These are phyloP conservation scores for Acanthosoma haemorrhoidale DNA, from an alignment of 2,888 invertebrate genomes.

Conservation along the genomic window DNA sequence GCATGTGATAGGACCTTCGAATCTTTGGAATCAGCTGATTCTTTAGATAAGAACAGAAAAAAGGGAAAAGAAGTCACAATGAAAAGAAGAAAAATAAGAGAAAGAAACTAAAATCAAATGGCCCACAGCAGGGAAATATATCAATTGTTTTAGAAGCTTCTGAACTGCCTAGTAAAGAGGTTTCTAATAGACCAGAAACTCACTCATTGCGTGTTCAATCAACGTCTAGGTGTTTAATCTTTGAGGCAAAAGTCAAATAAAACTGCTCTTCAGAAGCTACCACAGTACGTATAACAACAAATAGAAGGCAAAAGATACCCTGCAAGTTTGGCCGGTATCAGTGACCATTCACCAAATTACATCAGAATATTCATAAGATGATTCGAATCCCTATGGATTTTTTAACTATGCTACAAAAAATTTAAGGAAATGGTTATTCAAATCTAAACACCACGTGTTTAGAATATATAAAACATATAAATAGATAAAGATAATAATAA, in stretches of 20 bases:
- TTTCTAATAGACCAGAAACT: slow-evolving; percentile 13
- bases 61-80: background rate
- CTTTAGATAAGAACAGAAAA: background rate
- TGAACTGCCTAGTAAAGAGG: background rate
- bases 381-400: slow-evolving; percentile 94
- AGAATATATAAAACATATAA: too few relatives aligned
- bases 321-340: slow-evolving; percentile 96
- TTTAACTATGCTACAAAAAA: slow-evolving; percentile 88
- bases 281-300: slow-evolving; percentile 70
- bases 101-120: background rate
- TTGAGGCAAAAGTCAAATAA: slow-evolving; percentile 64
- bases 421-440: slow-evolving; percentile 79
- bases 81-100: background rate
- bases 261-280: slow-evolving; percentile 70
- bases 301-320: slow-evolving; percentile 87
- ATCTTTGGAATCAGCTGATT: background rate
- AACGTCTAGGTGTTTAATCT: slow-evolving; percentile 71
- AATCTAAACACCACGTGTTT: slow-evolving; percentile 68
- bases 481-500: too few relatives aligned
- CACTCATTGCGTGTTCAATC: slow-evolving; percentile 64
- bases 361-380: slow-evolving; percentile 85
- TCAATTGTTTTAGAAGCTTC: slow-evolving; percentile 16
- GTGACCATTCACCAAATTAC: slow-evolving; percentile 96
- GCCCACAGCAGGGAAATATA: background rate
- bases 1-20: background rate